Evolutionary conservation across 2,797 vertebrate species (phyloP).

Genomic region (Denticeps clupeoides): DNA sequence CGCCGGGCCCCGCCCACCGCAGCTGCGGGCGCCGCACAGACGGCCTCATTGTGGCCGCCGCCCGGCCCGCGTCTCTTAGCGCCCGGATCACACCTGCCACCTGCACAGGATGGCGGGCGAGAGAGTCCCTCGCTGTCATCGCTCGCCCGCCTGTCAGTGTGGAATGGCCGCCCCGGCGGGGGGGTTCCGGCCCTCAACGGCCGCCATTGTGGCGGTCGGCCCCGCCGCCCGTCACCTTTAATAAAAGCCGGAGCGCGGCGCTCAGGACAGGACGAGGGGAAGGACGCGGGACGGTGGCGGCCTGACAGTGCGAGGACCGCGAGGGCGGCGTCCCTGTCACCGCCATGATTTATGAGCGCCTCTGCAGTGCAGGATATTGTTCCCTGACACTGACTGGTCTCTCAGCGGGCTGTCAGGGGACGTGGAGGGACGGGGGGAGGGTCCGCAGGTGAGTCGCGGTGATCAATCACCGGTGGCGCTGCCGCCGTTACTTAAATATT

Average conservation of each 20-base stretch:
- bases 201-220: slow-evolving; percentile 13
- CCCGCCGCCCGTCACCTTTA: too few species aligned
- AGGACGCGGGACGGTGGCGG: slow-evolving; percentile 11
- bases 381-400: slow-evolving; percentile 64
- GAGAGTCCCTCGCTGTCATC: slow-evolving; percentile 1
- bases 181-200: slow-evolving; percentile 10
- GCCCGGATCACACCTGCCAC: slow-evolving; percentile 63
- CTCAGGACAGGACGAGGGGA: too few species aligned
- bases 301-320: slow-evolving; percentile 52
- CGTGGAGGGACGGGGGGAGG: slow-evolving; percentile 13
- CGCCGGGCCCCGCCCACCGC: slow-evolving; percentile 29
- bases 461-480: slow-evolving; percentile 54
- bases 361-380: slow-evolving; percentile 71
- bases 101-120: slow-evolving; percentile 39
- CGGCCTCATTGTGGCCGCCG: slow-evolving; percentile 51
- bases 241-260: too few species aligned
- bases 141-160: slow-evolving; percentile 58
- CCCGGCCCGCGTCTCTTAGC: slow-evolving; percentile 46
- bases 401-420: slow-evolving; percentile 41
- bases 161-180: slow-evolving; percentile 44
- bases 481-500: slow-evolving; percentile 24
- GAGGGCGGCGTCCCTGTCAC: slow-evolving; percentile 65
- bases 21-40: slow-evolving; percentile 56
- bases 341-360: slow-evolving; percentile 72
- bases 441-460: slow-evolving; percentile 59